Evolutionary conservation across 35 echinoderm and acorn worm species (phyloP), one percentile per base, ranked within the genome.

Genomic region (Patiria miniata): DNA sequence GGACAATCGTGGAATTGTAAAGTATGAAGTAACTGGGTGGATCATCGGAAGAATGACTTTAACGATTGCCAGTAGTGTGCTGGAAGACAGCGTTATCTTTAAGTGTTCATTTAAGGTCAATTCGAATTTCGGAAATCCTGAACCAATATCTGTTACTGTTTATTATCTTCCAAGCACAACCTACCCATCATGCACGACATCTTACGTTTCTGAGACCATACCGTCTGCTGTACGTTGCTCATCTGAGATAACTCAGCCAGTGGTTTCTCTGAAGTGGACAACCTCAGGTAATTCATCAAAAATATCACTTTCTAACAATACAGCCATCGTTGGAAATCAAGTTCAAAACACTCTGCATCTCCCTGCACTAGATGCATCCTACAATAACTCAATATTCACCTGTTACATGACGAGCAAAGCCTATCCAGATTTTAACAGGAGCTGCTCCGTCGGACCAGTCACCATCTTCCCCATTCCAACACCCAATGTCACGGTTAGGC

Each of bases 191-290:
- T 47, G 42, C 42, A 47, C 4, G 12, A 47, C 12, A 47, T 47
- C 42, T 4, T 12, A 47, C 42, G 4, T 47, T 4, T 47, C 42
- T 47, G 42, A 12, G 42, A 6, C 12, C 42, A 47, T 47, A 47
- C n/a, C 42, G 42, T 47, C 42, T 47, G 42, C 12, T 47, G 19
- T 69, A 15, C 34, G 9, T 69, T 69, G 61, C 26, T 69, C 23
- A 34, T 10, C 61, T 69, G 61, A 69, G 34, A 36, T 69, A 69
- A 69, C 61, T 34, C 61, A 5, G 26, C 61, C 61, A 26, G 61
- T 69, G 61, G 29, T 69, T 29, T 69, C 61, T 34, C 26, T 69
- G 61, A 12, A 69, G 34, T 69, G 61, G 61, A 69, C 61, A 34
- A 23, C 34, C 10, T 26, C 14, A 23, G 61, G 18, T 22, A 29